phyloP scores from a whole-genome alignment of 1,140 invertebrate genomes.

The Eufriesea mexicana region DNA sequence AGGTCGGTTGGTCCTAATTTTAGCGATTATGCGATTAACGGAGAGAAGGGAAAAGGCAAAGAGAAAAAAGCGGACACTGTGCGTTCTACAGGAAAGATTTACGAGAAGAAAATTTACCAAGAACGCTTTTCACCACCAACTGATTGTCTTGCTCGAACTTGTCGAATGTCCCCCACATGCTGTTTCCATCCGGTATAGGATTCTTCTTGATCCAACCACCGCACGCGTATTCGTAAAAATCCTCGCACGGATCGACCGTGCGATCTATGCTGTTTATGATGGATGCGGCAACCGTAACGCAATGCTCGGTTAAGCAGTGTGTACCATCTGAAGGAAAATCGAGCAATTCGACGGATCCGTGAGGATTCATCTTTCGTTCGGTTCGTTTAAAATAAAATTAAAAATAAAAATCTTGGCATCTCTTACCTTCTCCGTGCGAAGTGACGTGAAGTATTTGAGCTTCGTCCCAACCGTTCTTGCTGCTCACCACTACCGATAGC shows the following conservation, averaged over 20 bases:
- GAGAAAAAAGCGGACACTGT: no score
- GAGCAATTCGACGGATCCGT: background rate
- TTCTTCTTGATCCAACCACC: slow-evolving; percentile 96
- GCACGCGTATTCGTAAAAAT: slow-evolving; percentile 97
- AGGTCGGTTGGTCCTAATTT: background rate
- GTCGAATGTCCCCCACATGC: slow-evolving; percentile 97
- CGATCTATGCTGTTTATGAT: slow-evolving; percentile 93
- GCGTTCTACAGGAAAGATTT: no score
- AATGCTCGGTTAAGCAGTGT: slow-evolving; percentile 90
- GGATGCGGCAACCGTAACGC: slow-evolving; percentile 92
- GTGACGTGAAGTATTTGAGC: slow-evolving; percentile 78
- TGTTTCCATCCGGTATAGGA: slow-evolving; percentile 95
- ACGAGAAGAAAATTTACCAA: slow-evolving; percentile 84
- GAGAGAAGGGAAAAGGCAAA: background rate
- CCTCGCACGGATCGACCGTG: slow-evolving; percentile 92
- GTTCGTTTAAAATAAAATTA: no score
- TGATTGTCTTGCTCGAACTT: slow-evolving; percentile 97
- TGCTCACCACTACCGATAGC: slow-evolving; percentile 79
- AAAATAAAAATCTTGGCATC: no score
- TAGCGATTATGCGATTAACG: no score
- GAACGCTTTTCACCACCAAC: slow-evolving; percentile 93
- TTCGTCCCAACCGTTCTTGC: slow-evolving; percentile 76
- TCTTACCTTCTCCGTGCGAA: slow-evolving; percentile 75
- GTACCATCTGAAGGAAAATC: slow-evolving; percentile 70
- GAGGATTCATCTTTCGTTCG: no score